Conservation (phyloP, 2,888 invertebrate genomes). For the Drosophila ochracea region DNA sequence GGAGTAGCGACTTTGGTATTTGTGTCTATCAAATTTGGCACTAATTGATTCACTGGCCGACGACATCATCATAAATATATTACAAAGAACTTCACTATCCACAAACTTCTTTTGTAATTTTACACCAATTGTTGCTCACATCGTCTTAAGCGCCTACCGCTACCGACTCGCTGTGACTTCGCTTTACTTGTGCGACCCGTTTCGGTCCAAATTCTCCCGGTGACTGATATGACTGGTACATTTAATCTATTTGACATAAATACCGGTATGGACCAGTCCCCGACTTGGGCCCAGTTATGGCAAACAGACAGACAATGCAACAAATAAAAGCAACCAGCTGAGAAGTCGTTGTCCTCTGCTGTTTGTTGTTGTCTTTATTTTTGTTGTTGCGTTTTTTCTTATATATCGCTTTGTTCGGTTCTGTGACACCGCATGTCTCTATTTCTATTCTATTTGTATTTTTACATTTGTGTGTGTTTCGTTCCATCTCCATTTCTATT, state of each 20-base stretch:
- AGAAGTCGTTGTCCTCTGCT: constrained; percentile 36
- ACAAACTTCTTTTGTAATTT: background rate
- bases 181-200: constrained; percentile 37
- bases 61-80: constrained; percentile 23
- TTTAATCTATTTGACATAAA: constrained; percentile 67
- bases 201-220: constrained; percentile 51
- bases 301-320: constrained; percentile 25
- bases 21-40: constrained; percentile 1
- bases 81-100: constrained; percentile 7
- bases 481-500: constrained; percentile 1
- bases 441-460: constrained; percentile 10
- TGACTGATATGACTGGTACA: constrained; percentile 53
- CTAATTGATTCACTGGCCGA: constrained; percentile 42
- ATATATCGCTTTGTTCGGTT: constrained; percentile 64
- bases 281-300: constrained; percentile 4
- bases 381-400: constrained; percentile 67
- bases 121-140: constrained; percentile 27
- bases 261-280: constrained; percentile 35
- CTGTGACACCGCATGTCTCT: constrained; percentile 57
- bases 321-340: constrained; percentile 19
- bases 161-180: constrained; percentile 13
- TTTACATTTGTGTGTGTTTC: constrained; percentile 24
- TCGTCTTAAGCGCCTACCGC: constrained; percentile 12
- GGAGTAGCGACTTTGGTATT: constrained; percentile 1
- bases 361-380: constrained; percentile 23